Evolutionary conservation across 2,113 vertebrate species (phyloP).

Genomic region (Pitta sordida): DNA sequence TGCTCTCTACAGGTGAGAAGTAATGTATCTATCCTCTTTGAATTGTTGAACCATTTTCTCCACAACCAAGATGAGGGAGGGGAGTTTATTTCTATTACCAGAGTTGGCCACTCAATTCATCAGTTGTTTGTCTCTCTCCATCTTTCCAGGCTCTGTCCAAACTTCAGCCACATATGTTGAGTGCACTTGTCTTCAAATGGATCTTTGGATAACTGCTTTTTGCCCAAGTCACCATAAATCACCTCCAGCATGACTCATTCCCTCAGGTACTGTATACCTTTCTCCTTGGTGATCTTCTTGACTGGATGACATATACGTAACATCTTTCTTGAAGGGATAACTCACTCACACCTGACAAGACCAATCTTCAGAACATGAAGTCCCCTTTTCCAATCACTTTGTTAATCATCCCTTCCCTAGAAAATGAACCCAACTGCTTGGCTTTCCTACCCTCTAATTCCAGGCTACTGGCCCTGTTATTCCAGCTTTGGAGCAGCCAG

Average conservation of each 20-base stretch:
- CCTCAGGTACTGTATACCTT: neutral
- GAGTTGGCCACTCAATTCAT: neutral
- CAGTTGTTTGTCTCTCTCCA: neutral
- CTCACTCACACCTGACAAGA: neutral
- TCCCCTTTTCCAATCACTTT: neutral
- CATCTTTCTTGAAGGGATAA: neutral
- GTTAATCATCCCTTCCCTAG: neutral
- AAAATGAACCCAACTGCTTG: neutral
- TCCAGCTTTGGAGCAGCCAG: neutral
- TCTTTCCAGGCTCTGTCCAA: neutral
- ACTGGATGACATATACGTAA: neutral
- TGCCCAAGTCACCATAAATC: neutral
- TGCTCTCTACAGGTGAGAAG: neutral
- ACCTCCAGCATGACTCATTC: neutral
- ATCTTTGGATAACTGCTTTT: neutral
- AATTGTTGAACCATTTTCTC: neutral
- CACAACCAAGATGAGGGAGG: neutral
- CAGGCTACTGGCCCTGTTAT: neutral
- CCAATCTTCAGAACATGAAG: neutral
- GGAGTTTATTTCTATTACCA: neutral
- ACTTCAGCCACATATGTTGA: neutral
- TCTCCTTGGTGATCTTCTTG: neutral
- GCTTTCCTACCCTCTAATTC: neutral
- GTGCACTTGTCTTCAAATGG: neutral
- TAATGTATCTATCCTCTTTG: neutral